phyloP scores from a whole-genome alignment of 2,797 vertebrate species.

The Cossypha heuglini region DNA sequence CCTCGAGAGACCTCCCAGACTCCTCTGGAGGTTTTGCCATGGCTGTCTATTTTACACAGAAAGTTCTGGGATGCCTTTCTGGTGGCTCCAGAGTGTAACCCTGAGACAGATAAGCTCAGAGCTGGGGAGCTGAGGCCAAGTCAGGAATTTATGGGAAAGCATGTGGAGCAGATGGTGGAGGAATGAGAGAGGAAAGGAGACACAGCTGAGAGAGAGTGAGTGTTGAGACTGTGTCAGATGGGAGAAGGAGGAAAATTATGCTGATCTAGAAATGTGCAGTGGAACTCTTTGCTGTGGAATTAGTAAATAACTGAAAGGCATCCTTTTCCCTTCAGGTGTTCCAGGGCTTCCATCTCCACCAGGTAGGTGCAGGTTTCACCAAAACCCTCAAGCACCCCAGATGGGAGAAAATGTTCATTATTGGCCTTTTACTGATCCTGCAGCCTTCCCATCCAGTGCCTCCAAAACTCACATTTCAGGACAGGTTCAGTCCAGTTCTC shows the following conservation, averaged over 20 bases:
- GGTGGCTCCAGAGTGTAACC: slow-evolving; percentile 34
- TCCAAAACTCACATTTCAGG: neutral
- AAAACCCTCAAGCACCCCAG: neutral
- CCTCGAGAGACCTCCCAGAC: neutral
- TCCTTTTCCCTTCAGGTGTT: neutral
- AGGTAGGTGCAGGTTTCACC: fast-evolving
- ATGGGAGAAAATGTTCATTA: neutral
- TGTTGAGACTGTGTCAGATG: slow-evolving; percentile 64
- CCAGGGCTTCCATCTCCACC: neutral
- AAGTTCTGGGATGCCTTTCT: slow-evolving; percentile 31
- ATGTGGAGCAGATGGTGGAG: slow-evolving; percentile 55
- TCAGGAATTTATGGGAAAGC: slow-evolving; percentile 56
- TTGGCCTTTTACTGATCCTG: neutral
- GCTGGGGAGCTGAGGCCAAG: neutral
- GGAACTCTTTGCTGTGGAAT: neutral
- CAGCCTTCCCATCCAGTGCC: neutral
- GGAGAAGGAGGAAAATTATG: slow-evolving; percentile 52
- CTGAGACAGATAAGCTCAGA: slow-evolving; percentile 34
- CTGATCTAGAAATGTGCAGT: slow-evolving; percentile 52
- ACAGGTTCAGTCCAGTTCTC: neutral
- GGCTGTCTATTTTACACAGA: neutral
- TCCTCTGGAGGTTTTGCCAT: neutral
- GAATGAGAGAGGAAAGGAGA: slow-evolving; percentile 61
- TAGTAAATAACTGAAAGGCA: neutral
- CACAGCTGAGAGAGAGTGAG: slow-evolving; percentile 51